phyloP scores from a whole-genome alignment of 2,113 vertebrate species.

The Mus musculus region DNA sequence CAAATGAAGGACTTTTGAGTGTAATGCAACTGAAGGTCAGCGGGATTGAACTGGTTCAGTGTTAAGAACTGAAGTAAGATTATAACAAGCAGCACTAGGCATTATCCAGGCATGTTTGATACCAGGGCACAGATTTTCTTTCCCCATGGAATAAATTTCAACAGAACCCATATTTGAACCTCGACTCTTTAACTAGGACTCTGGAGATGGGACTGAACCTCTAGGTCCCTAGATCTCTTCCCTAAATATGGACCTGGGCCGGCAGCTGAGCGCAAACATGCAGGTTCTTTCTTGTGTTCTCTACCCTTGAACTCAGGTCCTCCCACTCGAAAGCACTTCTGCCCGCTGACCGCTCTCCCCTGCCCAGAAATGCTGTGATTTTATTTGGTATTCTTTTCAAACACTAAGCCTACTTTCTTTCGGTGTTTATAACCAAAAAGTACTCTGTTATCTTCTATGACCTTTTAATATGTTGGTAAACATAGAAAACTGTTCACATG shows the following conservation, averaged over 20 bases:
- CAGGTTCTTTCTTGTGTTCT: neutral
- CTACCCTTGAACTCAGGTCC: neutral
- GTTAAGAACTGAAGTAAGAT: neutral
- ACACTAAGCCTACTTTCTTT: neutral
- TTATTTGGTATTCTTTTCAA: neutral
- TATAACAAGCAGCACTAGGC: neutral
- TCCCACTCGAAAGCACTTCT: neutral
- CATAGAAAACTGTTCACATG: neutral
- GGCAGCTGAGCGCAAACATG: neutral
- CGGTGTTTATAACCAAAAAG: neutral
- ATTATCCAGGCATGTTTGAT: neutral
- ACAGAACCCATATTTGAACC: neutral
- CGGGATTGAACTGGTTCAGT: neutral
- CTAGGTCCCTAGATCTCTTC: neutral
- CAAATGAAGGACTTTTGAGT: neutral
- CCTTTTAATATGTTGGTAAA: constrained; percentile 49
- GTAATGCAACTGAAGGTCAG: neutral
- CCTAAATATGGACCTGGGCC: neutral
- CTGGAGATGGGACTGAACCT: neutral
- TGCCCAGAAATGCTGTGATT: neutral
- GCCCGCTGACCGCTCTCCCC: neutral
- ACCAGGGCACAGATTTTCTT: neutral
- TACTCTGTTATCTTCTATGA: neutral
- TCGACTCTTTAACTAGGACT: neutral
- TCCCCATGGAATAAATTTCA: too few relatives aligned